A percentile compares a stretch with the other conserved stretches of the same genome.
Conservation (phyloP, 2,888 invertebrate genomes). For the Cistogaster globosa region DNA sequence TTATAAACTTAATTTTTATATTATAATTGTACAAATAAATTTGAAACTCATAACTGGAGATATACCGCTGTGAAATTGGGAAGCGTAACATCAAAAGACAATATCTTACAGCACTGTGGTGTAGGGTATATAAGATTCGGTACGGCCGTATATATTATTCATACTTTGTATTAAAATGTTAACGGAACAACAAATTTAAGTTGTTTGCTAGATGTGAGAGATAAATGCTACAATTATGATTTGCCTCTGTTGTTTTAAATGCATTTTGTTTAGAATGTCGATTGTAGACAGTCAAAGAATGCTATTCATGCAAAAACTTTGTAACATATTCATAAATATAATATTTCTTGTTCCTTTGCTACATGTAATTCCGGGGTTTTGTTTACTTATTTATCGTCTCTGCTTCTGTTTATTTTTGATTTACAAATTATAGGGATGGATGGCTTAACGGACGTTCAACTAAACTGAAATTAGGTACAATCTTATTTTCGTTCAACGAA, state of each 20-base stretch:
- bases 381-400: conserved; percentile 12
- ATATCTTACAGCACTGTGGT: too few species aligned
- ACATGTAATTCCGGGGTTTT: conserved; percentile 41
- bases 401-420: conserved; percentile 20
- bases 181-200: not conserved
- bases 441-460: not conserved
- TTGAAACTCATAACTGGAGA: too few species aligned
- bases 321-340: not conserved
- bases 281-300: not conserved
- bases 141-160: too few species aligned
- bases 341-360: not conserved
- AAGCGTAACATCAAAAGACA: too few species aligned
- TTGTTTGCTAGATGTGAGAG: not conserved
- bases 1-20: too few species aligned
- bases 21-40: too few species aligned
- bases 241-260: not conserved
- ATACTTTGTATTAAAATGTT: not conserved
- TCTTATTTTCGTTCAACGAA: conserved; percentile 17
- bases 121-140: too few species aligned
- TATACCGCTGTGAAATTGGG: too few species aligned
- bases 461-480: conserved; percentile 20
- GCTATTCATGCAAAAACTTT: not conserved
- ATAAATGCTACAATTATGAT: not conserved
- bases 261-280: not conserved
- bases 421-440: not conserved